Percentiles rank a stretch among this genome's conserved stretches.
Evolutionary conservation across 2,797 vertebrate species (phyloP).

Genomic region (Bovichtus diacanthus): DNA sequence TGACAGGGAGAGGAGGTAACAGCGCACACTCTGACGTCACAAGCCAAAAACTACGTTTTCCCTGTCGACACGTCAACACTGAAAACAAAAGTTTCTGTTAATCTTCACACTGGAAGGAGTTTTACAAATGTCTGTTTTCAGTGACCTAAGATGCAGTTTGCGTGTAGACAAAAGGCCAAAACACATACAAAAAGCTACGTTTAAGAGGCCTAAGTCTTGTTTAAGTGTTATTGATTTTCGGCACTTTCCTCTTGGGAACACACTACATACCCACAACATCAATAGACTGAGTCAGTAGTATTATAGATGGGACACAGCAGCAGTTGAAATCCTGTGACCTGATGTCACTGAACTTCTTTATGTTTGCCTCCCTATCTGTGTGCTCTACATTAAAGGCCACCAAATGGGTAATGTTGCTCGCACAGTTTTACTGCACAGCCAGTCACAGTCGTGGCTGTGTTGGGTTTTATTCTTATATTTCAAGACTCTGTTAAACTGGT

Average conservation of each 20-base stretch:
- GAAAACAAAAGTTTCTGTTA: no score
- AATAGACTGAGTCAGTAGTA: background rate
- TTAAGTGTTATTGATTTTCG: background rate
- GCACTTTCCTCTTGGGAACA: background rate
- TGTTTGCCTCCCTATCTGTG: slow-evolving; percentile 9
- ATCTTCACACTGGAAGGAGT: no score
- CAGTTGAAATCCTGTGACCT: slow-evolving; percentile 4
- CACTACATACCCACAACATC: background rate
- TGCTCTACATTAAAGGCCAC: background rate
- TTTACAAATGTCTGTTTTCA: no score
- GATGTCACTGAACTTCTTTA: slow-evolving; percentile 13
- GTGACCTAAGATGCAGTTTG: no score
- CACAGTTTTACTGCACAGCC: background rate
- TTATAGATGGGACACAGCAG: background rate
- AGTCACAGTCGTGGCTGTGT: no score
- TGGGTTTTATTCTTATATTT: background rate
- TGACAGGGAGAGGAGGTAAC: no score
- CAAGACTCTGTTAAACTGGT: background rate
- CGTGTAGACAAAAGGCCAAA: no score
- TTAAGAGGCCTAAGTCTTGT: no score
- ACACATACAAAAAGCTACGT: no score
- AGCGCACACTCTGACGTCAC: no score
- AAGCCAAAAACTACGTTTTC: no score
- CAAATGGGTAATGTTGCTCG: background rate
- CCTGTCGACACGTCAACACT: no score